A percentile compares a stretch with the other conserved stretches of the same genome.
Conservation (phyloP, 1,140 invertebrate species). For the Drosophila nigromelanica region DNA sequence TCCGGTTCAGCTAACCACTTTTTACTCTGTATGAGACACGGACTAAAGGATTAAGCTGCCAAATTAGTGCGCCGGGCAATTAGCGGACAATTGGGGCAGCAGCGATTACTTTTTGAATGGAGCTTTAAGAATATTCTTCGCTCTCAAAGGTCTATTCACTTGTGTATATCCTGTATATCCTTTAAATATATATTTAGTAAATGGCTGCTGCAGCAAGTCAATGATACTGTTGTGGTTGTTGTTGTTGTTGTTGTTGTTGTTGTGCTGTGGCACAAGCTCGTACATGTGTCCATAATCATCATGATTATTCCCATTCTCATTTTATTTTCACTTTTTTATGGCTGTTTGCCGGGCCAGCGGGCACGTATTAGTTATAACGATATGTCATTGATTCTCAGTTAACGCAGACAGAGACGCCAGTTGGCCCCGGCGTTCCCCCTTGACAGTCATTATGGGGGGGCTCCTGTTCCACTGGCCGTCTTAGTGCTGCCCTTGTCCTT, state of each 20-base stretch:
- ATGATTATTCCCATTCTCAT: conserved; percentile 58
- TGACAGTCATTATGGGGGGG: conserved; percentile 60
- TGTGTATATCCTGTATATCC: neutral
- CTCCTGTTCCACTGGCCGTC: conserved; percentile 37
- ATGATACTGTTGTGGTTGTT: conserved; percentile 34
- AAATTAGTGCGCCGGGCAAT: conserved; percentile 64
- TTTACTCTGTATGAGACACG: conserved; percentile 2
- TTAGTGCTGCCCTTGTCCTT: too few relatives aligned
- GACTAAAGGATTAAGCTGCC: conserved; percentile 50
- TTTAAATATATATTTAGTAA: too few relatives aligned
- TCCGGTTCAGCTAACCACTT: conserved; percentile 19
- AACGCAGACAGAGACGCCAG: conserved; percentile 42
- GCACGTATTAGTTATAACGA: conserved; percentile 76
- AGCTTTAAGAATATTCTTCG: too few relatives aligned
- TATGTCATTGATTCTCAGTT: conserved; percentile 78
- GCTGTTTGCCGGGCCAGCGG: conserved; percentile 52
- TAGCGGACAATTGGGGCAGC: conserved; percentile 37
- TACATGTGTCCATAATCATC: conserved; percentile 29
- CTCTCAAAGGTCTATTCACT: too few relatives aligned
- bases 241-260: neutral
- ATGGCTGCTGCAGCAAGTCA: conserved; percentile 4
- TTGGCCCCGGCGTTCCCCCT: conserved; percentile 27
- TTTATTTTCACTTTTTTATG: conserved; percentile 50
- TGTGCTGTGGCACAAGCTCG: neutral
- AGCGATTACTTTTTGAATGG: conserved; percentile 4